Evolutionary conservation across 1,140 invertebrate species (phyloP).

Genomic region (Drosophila insularis): DNA sequence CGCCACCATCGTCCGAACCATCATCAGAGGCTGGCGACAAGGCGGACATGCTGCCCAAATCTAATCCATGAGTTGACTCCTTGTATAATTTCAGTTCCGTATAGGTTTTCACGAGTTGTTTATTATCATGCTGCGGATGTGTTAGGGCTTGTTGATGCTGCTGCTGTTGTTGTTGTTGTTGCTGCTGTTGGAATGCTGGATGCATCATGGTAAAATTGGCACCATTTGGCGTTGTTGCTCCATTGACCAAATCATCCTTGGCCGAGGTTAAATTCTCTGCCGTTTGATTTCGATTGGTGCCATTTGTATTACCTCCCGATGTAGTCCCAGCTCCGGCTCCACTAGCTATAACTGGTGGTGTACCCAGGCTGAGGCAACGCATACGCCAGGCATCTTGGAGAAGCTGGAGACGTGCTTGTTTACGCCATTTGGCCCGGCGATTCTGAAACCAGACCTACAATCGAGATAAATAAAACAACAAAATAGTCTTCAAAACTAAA

Average conservation of each 20-base stretch:
- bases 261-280: constrained; percentile 66
- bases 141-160: constrained; percentile 29
- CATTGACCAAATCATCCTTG: constrained; percentile 49
- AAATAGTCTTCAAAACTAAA: background rate
- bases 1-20: constrained; percentile 69
- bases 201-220: constrained; percentile 81
- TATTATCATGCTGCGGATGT: constrained; percentile 42
- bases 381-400: constrained; percentile 95
- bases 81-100: constrained; percentile 82
- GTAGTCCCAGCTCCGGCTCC: constrained; percentile 18
- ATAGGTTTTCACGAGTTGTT: constrained; percentile 73
- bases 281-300: constrained; percentile 41
- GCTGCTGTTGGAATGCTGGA: constrained; percentile 75
- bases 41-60: constrained; percentile 53
- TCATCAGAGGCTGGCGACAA: constrained; percentile 61
- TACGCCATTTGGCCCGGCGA: constrained; percentile 93
- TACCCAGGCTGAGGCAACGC: constrained; percentile 90
- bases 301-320: constrained; percentile 24
- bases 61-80: constrained; percentile 53
- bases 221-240: constrained; percentile 20
- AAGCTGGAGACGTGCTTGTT: constrained; percentile 91
- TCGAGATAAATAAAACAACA: background rate
- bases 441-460: constrained; percentile 98
- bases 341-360: constrained; percentile 84
- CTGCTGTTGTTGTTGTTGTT: constrained; percentile 51